Percentiles rank a stretch among this genome's conserved stretches.
Evolutionary conservation across 1,140 invertebrate species (phyloP).

Genomic region (Bombus superbus): DNA sequence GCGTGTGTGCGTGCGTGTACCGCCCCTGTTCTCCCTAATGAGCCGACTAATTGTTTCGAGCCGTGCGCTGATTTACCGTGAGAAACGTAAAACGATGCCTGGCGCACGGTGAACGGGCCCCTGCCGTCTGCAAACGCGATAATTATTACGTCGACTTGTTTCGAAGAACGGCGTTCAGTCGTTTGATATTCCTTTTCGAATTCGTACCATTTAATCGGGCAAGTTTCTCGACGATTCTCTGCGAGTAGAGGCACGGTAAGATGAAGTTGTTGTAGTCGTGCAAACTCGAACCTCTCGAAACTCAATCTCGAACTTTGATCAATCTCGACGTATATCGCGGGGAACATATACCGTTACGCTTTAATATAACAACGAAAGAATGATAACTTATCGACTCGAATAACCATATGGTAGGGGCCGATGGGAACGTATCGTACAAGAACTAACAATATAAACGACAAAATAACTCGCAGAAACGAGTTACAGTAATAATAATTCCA

Average conservation of each 20-base stretch:
- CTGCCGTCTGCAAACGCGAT: neutral
- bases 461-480: too few species aligned
- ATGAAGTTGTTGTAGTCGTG: too few species aligned
- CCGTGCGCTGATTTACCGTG: slow-evolving; percentile 60
- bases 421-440: too few species aligned
- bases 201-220: neutral
- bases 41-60: slow-evolving; percentile 63
- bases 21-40: slow-evolving; percentile 53
- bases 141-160: slow-evolving; percentile 13
- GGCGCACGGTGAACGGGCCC: neutral
- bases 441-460: too few species aligned
- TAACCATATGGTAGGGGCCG: too few species aligned
- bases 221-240: neutral
- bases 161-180: neutral
- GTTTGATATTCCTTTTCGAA: neutral
- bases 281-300: too few species aligned
- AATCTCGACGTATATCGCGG: neutral
- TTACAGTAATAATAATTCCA: too few species aligned
- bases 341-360: too few species aligned
- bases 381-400: too few species aligned
- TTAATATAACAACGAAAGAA: too few species aligned
- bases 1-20: neutral
- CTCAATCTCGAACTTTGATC: neutral
- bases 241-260: neutral
- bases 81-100: slow-evolving; percentile 27